Evolutionary conservation across 2,888 invertebrate genomes (phyloP), one percentile per base, ranked within the genome.

Genomic region (Chloroclysta siterata): DNA sequence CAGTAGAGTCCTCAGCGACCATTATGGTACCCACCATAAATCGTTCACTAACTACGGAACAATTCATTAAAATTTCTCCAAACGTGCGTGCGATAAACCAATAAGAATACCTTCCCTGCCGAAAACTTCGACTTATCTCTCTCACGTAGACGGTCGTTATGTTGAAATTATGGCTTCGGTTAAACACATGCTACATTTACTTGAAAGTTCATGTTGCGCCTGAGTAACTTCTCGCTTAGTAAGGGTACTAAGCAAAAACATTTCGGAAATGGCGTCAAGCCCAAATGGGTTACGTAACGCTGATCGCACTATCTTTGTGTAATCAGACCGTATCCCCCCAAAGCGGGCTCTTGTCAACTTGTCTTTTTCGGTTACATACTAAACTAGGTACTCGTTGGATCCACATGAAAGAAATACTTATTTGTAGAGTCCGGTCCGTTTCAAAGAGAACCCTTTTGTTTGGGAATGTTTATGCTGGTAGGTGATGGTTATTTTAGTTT

Each of bases 161-260:
- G 83, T 77, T 79, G 79, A 84, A 92, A 90, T 90, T 90, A 91
- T 89, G 85, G 88, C 81, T 74, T 85, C 79, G 89, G 90, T 90
- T 89, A 87, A 91, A 90, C 92, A 92, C 90, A 92, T 92, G 91
- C 87, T 88, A 90, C 91, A 88, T 90, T 91, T 89, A 89, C 84
- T 88, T 81, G 87, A 89, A 91, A 90, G 86, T 91, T 88, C 89
- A 85, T 83, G 88, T 83, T 86, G 80, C 88, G 85, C 89, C 76
- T 80, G 85, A 88, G 86, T 86, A 88, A 89, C 83, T 89, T 81
- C 84, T 83, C 82, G 84, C 84, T 85, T 82, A 82, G 77, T 74
- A 78, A 83, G 83, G 85, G 83, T 83, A 74, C 74, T 75, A 71
- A 71, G 74, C 77, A 80, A 83, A 84, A 84, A 83, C 81, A 74